These are phyloP conservation scores for Euphonia xanthogaster DNA, from an alignment of 2,797 vertebrate genomes.

Conservation along the genomic window DNA sequence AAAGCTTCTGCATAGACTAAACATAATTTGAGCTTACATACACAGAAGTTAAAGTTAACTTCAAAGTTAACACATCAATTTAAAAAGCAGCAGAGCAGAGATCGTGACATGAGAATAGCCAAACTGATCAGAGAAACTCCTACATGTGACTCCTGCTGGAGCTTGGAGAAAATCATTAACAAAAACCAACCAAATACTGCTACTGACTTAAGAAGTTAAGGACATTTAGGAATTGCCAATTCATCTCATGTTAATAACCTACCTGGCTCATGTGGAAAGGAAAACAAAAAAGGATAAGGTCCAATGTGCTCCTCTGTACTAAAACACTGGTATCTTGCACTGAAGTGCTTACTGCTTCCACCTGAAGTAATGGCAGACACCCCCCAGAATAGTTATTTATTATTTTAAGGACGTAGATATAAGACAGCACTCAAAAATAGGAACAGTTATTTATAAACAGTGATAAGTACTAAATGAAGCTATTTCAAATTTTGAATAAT, in stretches of 20 bases:
- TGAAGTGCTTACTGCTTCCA: conserved; percentile 98
- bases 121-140: not conserved
- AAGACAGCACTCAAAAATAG: not conserved
- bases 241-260: not conserved
- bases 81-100: not conserved
- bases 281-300: conserved; percentile 98
- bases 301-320: conserved; percentile 96
- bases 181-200: not conserved
- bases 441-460: not conserved
- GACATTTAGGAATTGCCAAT: not conserved
- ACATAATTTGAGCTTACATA: not conserved
- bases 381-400: not conserved
- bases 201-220: not conserved
- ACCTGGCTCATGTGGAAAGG: conserved; percentile 99
- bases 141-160: not conserved
- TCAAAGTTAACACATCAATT: not conserved
- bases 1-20: not conserved
- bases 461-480: not conserved
- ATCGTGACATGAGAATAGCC: not conserved
- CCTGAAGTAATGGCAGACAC: conserved; percentile 75
- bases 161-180: not conserved
- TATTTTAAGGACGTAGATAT: not conserved
- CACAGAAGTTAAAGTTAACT: not conserved
- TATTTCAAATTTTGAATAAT: not conserved
- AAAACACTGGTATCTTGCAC: conserved; percentile 98